Base-by-base conservation (phyloP, 1,140 invertebrate species). In the Drosophila seguyi region DNA sequence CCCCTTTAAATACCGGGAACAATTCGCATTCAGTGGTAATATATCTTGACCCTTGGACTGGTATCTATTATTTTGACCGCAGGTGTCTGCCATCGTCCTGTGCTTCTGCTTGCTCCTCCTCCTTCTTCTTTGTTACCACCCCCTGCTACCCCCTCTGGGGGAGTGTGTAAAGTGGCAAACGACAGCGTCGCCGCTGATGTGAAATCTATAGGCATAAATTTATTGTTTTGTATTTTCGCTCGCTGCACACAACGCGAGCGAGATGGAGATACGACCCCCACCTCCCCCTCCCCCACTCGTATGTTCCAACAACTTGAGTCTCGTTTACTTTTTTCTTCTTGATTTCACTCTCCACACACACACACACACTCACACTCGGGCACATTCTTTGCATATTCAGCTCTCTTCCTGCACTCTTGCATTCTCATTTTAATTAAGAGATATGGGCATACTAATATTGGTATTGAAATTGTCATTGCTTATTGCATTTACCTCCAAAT, bases 121-220 rank as follows among this genome's bases (percentile, higher is more conserved):
- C 22, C 31, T 36, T 31, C 34, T 66, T n/a, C n/a, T 36, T 47
- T 22, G 31, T 10, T 63, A 65, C 79, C 79, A 71, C 74, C 69
- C 62, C 74, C 78, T 55, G 60, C 63, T 25, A 29, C 58, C 29
- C 31, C 34, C 25, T 38, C 25, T 20, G 42, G 18, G 14, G n/a
- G 3, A 27, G 59, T 68, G 68, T 72, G 57, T 69, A 80, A 74
- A 83, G 84, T 83, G 79, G 79, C 60, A 72, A 73, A 56, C 58
- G 42, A 59, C 29, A 39, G 27, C 59, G 39, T 67, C 71, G 57
- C 60, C 60, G 68, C 79, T 68, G 76, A 84, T 81, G 77, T 81
- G 75, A 88, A 81, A 90, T 81, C 85, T 85, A 85, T 85, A 88
- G 85, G 85, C 81, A 90, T 85, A 88, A 90, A 90, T 90, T 88